Percentiles rank a stretch among this genome's conserved stretches.
Evolutionary conservation across 1,140 invertebrate genomes (phyloP).

Genomic region (Chlorops oryzae): DNA sequence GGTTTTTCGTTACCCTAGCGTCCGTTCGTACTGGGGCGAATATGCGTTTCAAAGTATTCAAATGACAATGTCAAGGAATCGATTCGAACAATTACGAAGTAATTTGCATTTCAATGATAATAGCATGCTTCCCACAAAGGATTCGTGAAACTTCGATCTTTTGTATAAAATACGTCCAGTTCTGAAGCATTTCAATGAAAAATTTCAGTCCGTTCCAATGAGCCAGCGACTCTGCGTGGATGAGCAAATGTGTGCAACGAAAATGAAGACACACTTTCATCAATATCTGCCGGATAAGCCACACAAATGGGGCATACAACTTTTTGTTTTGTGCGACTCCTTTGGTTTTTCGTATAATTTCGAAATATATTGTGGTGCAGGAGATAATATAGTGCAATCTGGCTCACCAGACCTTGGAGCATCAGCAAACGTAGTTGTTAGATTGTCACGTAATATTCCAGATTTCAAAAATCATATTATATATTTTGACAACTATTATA

Average conservation of each 20-base stretch:
- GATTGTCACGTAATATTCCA: background rate
- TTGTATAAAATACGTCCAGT: no score
- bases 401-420: slow-evolving; percentile 1
- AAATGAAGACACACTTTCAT: slow-evolving; percentile 24
- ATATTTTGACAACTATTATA: background rate
- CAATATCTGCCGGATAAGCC: slow-evolving; percentile 30
- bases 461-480: background rate
- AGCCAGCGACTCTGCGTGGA: slow-evolving; percentile 25
- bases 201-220: slow-evolving; percentile 9
- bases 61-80: no score
- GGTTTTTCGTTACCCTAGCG: no score
- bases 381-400: background rate
- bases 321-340: background rate
- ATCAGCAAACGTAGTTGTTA: background rate
- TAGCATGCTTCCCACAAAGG: no score
- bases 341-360: no score
- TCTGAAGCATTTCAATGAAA: no score
- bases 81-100: no score
- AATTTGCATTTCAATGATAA: no score
- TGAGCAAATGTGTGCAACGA: slow-evolving; percentile 33
- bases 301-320: slow-evolving; percentile 15
- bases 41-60: no score
- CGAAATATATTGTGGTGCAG: no score
- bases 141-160: no score
- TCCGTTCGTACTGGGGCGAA: no score